A percentile compares a stretch with the other conserved stretches of the same genome.
These are phyloP conservation scores for Pogonophryne albipinna DNA, from an alignment of 2,797 vertebrate species.

Conservation along the genomic window DNA sequence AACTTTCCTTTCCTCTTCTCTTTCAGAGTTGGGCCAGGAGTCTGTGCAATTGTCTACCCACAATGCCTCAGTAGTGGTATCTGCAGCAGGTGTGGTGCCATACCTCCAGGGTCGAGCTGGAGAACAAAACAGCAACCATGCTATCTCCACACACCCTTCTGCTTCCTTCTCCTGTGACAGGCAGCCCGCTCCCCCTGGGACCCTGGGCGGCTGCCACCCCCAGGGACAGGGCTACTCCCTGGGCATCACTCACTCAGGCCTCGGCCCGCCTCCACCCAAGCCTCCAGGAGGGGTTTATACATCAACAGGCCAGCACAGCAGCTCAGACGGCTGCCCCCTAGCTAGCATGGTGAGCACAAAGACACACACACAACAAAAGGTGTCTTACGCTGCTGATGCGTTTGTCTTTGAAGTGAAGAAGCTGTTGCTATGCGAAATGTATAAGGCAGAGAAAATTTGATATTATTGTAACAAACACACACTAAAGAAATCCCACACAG, in stretches of 20 bases:
- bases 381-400: conserved; percentile 90
- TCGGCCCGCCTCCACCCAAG: conserved; percentile 79
- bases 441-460: conserved; percentile 59
- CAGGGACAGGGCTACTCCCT: conserved; percentile 85
- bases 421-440: conserved; percentile 91
- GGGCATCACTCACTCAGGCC: conserved; percentile 79
- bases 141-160: conserved; percentile 55
- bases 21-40: conserved; percentile 83
- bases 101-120: conserved; percentile 86
- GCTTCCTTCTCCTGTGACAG: conserved; percentile 81
- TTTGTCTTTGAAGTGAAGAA: conserved; percentile 92
- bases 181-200: conserved; percentile 80
- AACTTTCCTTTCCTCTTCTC: not conserved
- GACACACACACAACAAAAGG: not conserved
- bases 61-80: conserved; percentile 73
- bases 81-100: conserved; percentile 85
- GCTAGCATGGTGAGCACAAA: conserved; percentile 80
- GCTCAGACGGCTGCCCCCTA: conserved; percentile 73
- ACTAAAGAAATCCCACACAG: not conserved
- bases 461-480: conserved; percentile 3
- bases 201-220: conserved; percentile 71
- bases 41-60: conserved; percentile 79
- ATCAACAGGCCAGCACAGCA: conserved; percentile 70
- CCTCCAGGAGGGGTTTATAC: conserved; percentile 68
- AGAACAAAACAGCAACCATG: conserved; percentile 74